A percentile compares a stretch with the other conserved stretches of the same genome.
Evolutionary conservation across 2,113 vertebrate species (phyloP).

Genomic region (Hippocampus zosterae): DNA sequence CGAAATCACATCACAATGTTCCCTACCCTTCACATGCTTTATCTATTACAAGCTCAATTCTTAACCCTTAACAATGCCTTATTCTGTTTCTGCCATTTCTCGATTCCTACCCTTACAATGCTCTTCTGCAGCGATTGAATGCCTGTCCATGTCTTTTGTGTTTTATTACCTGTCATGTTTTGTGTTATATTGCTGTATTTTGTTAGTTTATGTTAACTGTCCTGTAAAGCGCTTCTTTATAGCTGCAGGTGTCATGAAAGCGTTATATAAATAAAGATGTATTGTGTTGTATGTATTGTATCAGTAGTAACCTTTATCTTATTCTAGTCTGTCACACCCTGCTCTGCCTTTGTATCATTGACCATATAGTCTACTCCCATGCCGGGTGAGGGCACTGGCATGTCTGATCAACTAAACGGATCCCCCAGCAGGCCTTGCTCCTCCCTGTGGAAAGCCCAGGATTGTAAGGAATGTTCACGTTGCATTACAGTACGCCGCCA

Average conservation of each 20-base stretch:
- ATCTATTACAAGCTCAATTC: neutral
- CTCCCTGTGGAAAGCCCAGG: constrained; percentile 53
- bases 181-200: too few relatives aligned
- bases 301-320: constrained; percentile 52
- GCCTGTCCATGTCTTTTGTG: too few relatives aligned
- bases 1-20: neutral
- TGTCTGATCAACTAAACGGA: constrained; percentile 66
- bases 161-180: too few relatives aligned
- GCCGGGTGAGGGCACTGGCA: constrained; percentile 53
- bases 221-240: too few relatives aligned
- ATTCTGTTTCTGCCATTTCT: constrained; percentile 42
- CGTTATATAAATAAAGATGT: too few relatives aligned
- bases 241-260: too few relatives aligned
- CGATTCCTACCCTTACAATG: constrained; percentile 36
- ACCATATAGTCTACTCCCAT: constrained; percentile 38
- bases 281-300: too few relatives aligned
- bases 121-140: constrained; percentile 14
- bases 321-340: constrained; percentile 50
- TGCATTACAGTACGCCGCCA: constrained; percentile 46
- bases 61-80: neutral
- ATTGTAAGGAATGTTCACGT: constrained; percentile 65
- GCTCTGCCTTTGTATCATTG: constrained; percentile 43
- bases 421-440: constrained; percentile 62
- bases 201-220: too few relatives aligned
- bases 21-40: constrained; percentile 1